Evolutionary conservation across 2,113 vertebrate species (phyloP), one percentile per base, ranked within the genome.

Genomic region (Gallinago media): DNA sequence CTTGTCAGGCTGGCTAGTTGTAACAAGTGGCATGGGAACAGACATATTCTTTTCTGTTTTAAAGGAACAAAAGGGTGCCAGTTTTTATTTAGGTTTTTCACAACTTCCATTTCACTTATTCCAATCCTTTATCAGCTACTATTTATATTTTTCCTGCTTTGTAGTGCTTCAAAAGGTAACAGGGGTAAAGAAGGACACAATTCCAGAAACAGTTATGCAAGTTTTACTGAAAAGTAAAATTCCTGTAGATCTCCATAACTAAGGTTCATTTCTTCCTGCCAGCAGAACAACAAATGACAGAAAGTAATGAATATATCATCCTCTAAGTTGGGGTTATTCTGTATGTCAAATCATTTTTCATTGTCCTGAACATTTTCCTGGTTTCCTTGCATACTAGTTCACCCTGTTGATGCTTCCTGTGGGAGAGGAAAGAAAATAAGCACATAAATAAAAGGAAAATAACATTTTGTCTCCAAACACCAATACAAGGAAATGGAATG

Each of bases 401-500:
- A 89, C 6, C 2, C 29, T 50, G 29, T 63, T 87, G 27, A 49
- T 36, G 18, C 15, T 61, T 38, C 38, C 38, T 49, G 21, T 49
- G 21, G 34, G 40, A 81, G 15, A 84, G 11, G 21, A 84, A 83
- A 81, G 11, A 88, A 92, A 89, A 86, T 14, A 74, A 89, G 17
- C 0, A 0, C 26, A 62, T 71, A 89, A 87, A 89, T 78, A 78
- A 56, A 68, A 61, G 12, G 23, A 25, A 94, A 96, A 92, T 72
- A 81, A 87, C 58, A 82, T 96, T 95, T 81, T 68, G 11, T 66
- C 49, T 94, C 70, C 58, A 75, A 79, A 63, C 71, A 91, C 61
- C 76, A 79, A 72, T 29, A 49, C 7, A 75, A 96, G 95, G 89
- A 96, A 94, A 66, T 85, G 15, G 34, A 72, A 95, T 16, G 31